A percentile compares a stretch with the other conserved stretches of the same genome.
These are phyloP conservation scores for Bibio marci DNA, from an alignment of 2,888 invertebrate species.

Conservation along the genomic window DNA sequence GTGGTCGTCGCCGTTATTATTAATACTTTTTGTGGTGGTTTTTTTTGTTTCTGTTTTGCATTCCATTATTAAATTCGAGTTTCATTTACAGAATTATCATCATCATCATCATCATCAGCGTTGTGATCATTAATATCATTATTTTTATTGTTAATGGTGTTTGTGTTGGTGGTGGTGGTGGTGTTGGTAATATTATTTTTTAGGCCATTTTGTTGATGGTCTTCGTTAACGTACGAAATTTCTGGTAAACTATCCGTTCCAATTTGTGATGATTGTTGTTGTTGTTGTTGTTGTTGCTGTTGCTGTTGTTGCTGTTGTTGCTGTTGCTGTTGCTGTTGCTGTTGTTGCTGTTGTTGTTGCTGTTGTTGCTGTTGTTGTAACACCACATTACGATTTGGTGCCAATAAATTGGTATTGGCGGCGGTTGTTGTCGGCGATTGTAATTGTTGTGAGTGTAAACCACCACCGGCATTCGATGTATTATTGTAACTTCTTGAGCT, in stretches of 20 bases:
- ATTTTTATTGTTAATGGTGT: conserved; percentile 12
- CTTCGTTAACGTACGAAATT: conserved; percentile 55
- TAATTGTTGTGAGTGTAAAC: conserved; percentile 19
- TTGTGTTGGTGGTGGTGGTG: conserved; percentile 12
- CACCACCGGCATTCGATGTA: conserved; percentile 13
- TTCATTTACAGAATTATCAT: conserved; percentile 47
- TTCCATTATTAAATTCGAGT: conserved; percentile 40
- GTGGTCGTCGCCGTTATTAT: no score
- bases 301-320: conserved; percentile 4
- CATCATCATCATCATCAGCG: conserved; percentile 29
- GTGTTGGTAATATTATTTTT: conserved; percentile 1
- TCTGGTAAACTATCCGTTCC: conserved; percentile 34
- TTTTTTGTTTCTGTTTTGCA: neutral
- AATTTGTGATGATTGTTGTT: conserved; percentile 4
- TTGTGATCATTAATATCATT: conserved; percentile 15
- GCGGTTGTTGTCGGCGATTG: conserved; percentile 15
- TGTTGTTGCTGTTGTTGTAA: conserved; percentile 1
- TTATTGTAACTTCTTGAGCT: conserved; percentile 50
- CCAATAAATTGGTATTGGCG: conserved; percentile 22
- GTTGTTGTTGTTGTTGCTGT: conserved; percentile 9
- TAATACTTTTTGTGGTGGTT: neutral
- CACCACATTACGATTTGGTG: conserved; percentile 13
- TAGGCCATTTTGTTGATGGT: conserved; percentile 15
- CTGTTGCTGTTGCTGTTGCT: conserved; percentile 11
- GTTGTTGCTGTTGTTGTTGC: conserved; percentile 15